These are phyloP conservation scores for Bemisia tabaci DNA, from an alignment of 1,140 invertebrate genomes.

Conservation along the genomic window DNA sequence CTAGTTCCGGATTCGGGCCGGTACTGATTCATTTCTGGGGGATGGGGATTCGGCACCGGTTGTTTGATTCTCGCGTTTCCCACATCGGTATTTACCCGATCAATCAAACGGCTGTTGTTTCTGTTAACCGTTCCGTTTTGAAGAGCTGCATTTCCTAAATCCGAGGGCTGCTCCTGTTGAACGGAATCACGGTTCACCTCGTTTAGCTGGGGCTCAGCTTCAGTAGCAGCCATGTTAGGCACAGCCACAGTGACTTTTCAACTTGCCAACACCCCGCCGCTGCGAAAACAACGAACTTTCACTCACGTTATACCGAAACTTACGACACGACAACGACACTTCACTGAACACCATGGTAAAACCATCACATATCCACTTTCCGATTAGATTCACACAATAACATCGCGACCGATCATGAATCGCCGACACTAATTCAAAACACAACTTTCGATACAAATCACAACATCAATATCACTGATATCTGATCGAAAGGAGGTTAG, in stretches of 20 bases:
- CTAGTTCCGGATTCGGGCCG: constrained; percentile 35
- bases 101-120: constrained; percentile 30
- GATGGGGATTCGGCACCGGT: constrained; percentile 17
- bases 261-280: constrained; percentile 28
- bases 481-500: constrained; percentile 27
- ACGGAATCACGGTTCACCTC: constrained; percentile 38
- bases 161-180: constrained; percentile 34
- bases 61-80: constrained; percentile 20
- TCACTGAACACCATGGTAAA: constrained; percentile 26
- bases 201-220: constrained; percentile 42
- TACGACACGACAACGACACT: constrained; percentile 25
- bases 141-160: constrained; percentile 29
- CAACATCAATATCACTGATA: constrained; percentile 22
- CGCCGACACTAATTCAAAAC: constrained; percentile 16
- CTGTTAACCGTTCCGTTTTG: constrained; percentile 25
- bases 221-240: constrained; percentile 41
- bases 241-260: constrained; percentile 6
- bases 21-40: constrained; percentile 37
- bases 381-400: constrained; percentile 7
- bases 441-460: constrained; percentile 20
- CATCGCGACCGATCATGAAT: constrained; percentile 9
- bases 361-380: constrained; percentile 23
- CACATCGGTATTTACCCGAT: constrained; percentile 30
- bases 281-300: constrained; percentile 26
- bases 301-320: constrained; percentile 27